These are phyloP conservation scores for Clitarchus hookeri DNA, from an alignment of 2,888 invertebrate species.

Conservation along the genomic window DNA sequence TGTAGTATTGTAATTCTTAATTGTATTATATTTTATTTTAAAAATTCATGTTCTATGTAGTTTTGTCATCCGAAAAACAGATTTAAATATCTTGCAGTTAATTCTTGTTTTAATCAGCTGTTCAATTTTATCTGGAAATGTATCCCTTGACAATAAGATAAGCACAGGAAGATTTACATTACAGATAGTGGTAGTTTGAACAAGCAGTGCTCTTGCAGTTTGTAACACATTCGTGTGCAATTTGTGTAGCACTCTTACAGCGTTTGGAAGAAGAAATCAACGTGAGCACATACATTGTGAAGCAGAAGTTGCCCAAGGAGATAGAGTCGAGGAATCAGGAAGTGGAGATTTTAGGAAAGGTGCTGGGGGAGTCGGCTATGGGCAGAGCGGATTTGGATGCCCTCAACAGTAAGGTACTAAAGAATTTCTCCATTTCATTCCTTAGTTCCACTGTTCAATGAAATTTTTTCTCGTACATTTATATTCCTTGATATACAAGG, in stretches of 20 bases:
- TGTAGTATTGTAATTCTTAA: no score
- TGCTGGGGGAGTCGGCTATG: constrained; percentile 68
- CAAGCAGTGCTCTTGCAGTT: no score
- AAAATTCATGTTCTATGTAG: no score
- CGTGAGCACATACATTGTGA: constrained; percentile 73
- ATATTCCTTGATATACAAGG: not conserved
- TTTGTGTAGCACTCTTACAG: constrained; percentile 63
- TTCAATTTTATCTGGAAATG: no score
- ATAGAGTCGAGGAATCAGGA: constrained; percentile 65
- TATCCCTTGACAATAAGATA: no score
- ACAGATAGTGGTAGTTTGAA: no score
- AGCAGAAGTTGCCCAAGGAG: constrained; percentile 80
- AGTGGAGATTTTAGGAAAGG: constrained; percentile 69
- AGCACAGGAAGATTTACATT: no score
- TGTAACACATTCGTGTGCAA: not conserved
- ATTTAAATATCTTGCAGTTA: no score
- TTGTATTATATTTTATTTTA: no score
- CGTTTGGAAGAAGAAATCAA: constrained; percentile 77
- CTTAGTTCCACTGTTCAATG: not conserved
- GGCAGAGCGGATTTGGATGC: constrained; percentile 68
- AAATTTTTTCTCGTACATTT: not conserved
- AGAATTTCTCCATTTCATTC: constrained; percentile 31
- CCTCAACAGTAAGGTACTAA: constrained; percentile 64
- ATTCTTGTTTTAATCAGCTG: no score
- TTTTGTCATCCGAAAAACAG: no score